These are phyloP conservation scores for Geodia barretti DNA, from an alignment of 37 sponge, comb jelly and placozoan genomes.

Conservation along the genomic window DNA sequence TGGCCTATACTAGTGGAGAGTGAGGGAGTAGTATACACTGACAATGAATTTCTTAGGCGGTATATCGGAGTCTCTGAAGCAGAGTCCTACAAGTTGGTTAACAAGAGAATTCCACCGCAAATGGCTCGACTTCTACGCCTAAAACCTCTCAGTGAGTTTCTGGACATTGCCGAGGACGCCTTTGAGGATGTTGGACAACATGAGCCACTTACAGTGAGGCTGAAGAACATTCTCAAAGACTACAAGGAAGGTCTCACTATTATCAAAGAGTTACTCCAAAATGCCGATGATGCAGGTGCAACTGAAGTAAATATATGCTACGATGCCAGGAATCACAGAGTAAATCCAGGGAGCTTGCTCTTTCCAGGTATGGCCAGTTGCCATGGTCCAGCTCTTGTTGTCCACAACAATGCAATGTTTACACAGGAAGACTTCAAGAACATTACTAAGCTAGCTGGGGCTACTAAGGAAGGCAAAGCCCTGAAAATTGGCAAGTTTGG, in stretches of 20 bases:
- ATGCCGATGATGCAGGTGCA: slow-evolving; percentile 77
- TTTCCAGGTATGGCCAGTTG: slow-evolving; percentile 45
- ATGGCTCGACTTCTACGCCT: slow-evolving; percentile 23
- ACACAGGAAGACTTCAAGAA: slow-evolving; percentile 70
- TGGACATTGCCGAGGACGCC: slow-evolving; percentile 29
- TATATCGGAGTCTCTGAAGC: neutral
- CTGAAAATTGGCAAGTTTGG: slow-evolving; percentile 75
- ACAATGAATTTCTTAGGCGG: slow-evolving; percentile 27
- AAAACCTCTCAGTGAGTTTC: slow-evolving; percentile 8
- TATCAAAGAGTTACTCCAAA: slow-evolving; percentile 66
- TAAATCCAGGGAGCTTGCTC: slow-evolving; percentile 10
- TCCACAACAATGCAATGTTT: slow-evolving; percentile 47
- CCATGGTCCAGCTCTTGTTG: slow-evolving; percentile 63
- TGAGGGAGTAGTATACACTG: slow-evolving; percentile 28
- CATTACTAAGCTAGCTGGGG: slow-evolving; percentile 67
- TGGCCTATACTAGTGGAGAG: slow-evolving; percentile 11
- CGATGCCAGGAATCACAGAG: slow-evolving; percentile 31
- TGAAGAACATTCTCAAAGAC: slow-evolving; percentile 59
- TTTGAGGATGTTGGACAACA: slow-evolving; percentile 53
- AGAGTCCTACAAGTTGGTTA: neutral
- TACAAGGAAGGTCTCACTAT: slow-evolving; percentile 64
- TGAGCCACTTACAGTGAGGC: slow-evolving; percentile 45
- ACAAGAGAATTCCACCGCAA: neutral
- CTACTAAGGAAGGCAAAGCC: slow-evolving; percentile 54
- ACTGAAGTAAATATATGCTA: slow-evolving; percentile 60